Conservation (phyloP, 1,140 invertebrate species). For the Archegozetes longisetosus region DNA sequence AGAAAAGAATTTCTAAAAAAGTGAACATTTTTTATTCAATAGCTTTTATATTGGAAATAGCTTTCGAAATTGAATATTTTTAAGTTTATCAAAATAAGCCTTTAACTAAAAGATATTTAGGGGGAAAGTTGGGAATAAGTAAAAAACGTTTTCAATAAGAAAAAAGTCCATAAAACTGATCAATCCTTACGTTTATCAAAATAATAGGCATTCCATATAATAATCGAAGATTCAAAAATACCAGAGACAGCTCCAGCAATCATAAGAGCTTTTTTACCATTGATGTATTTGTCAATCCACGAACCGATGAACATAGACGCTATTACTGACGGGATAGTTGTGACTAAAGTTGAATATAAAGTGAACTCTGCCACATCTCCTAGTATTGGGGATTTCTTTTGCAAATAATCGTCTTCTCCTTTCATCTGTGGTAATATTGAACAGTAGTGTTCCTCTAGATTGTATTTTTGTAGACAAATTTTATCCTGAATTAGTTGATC, state of each 20-base stretch:
- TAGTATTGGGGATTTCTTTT: slow-evolving; percentile 7
- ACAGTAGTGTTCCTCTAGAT: slow-evolving; percentile 5
- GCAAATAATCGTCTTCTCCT: neutral
- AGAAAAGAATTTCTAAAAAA: too few relatives aligned
- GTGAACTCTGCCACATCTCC: neutral
- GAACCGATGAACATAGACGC: slow-evolving; percentile 5
- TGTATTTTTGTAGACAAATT: slow-evolving; percentile 2
- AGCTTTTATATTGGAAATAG: too few relatives aligned
- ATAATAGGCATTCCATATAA: neutral
- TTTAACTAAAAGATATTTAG: too few relatives aligned
- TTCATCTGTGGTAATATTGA: slow-evolving; percentile 1
- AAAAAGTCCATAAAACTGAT: too few relatives aligned
- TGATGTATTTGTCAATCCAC: slow-evolving; percentile 4
- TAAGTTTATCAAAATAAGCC: too few relatives aligned
- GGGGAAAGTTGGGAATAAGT: too few relatives aligned
- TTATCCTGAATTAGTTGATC: slow-evolving; percentile 38
- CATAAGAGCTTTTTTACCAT: slow-evolving; percentile 1
- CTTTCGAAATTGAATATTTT: too few relatives aligned
- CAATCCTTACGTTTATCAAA: slow-evolving; percentile 10
- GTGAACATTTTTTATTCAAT: too few relatives aligned
- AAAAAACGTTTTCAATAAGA: too few relatives aligned
- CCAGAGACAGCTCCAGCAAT: neutral
- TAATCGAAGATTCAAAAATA: neutral
- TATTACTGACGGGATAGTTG: neutral
- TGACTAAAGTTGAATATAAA: neutral